Conservation (phyloP, 23 tunicate genomes). For the Pegea sp. region DNA sequence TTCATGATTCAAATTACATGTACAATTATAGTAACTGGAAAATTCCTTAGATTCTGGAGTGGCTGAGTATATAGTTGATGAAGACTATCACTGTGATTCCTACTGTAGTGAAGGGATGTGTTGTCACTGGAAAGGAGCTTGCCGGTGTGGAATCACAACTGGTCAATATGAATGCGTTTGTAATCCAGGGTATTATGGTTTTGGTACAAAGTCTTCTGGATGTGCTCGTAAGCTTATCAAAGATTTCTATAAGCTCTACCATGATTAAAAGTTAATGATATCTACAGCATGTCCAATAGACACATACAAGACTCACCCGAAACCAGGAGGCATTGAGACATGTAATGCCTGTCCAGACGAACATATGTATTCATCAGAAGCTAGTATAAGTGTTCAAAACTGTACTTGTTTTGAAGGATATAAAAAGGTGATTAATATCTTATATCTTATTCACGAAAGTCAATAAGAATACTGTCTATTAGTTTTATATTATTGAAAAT, state of each 20-base stretch:
- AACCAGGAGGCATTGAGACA: conserved; percentile 53
- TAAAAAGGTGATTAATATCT: conserved; percentile 6
- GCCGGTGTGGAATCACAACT: conserved; percentile 85
- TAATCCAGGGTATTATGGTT: conserved; percentile 55
- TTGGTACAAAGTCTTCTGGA: conserved; percentile 34
- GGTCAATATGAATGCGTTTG: conserved; percentile 90
- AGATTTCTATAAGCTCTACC: neutral
- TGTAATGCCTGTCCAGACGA: conserved; percentile 70
- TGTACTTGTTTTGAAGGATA: conserved; percentile 35
- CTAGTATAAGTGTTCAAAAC: conserved; percentile 19
- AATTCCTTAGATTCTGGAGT: conserved; percentile 67
- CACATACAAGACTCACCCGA: conserved; percentile 57
- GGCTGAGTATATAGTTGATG: conserved; percentile 52
- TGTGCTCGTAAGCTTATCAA: conserved; percentile 24
- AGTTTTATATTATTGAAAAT: too few relatives aligned
- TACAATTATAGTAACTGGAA: too few relatives aligned
- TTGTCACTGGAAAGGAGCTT: conserved; percentile 56
- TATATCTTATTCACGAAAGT: neutral
- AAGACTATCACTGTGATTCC: conserved; percentile 23
- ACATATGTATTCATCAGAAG: conserved; percentile 50
- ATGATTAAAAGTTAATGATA: too few relatives aligned
- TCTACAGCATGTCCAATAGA: conserved; percentile 70
- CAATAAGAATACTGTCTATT: too few relatives aligned
- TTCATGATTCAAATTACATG: too few relatives aligned
- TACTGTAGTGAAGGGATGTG: conserved; percentile 30